phyloP scores from a whole-genome alignment of 2,113 vertebrate species.

The Nerophis ophidion region DNA sequence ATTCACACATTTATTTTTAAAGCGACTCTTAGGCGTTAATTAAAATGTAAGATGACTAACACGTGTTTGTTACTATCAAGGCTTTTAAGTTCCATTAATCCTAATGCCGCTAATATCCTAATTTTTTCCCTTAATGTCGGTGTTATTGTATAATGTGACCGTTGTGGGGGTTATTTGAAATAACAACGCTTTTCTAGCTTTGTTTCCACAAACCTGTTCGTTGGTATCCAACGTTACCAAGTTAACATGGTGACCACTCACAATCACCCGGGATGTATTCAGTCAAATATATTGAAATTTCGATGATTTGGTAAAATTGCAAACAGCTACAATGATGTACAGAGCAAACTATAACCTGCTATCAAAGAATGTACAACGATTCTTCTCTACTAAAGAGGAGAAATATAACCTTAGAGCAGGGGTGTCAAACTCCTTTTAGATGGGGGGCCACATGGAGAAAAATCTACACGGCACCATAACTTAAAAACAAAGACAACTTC shows the following conservation, averaged over 20 bases:
- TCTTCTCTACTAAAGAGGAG: no score
- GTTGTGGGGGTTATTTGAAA: background rate
- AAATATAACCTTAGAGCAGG: no score
- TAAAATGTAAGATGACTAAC: background rate
- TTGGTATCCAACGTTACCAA: background rate
- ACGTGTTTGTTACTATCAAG: background rate
- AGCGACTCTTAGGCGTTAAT: background rate
- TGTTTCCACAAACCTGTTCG: background rate
- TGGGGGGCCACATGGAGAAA: no score
- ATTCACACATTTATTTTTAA: background rate
- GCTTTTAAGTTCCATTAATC: background rate
- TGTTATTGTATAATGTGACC: background rate
- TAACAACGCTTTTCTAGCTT: background rate
- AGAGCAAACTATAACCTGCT: no score
- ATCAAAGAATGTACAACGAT: no score
- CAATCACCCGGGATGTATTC: background rate
- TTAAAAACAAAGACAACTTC: no score
- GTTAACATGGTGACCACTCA: slow-evolving; percentile 5
- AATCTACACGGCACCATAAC: no score
- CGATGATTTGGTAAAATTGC: no score
- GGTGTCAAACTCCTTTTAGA: no score
- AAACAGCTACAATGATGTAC: no score
- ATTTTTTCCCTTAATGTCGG: background rate
- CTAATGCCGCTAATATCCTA: no score
- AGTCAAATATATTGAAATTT: background rate